Percentiles rank a stretch among this genome's conserved stretches.
Evolutionary conservation across 2,113 vertebrate species (phyloP).

Genomic region (Regulus satrapa): DNA sequence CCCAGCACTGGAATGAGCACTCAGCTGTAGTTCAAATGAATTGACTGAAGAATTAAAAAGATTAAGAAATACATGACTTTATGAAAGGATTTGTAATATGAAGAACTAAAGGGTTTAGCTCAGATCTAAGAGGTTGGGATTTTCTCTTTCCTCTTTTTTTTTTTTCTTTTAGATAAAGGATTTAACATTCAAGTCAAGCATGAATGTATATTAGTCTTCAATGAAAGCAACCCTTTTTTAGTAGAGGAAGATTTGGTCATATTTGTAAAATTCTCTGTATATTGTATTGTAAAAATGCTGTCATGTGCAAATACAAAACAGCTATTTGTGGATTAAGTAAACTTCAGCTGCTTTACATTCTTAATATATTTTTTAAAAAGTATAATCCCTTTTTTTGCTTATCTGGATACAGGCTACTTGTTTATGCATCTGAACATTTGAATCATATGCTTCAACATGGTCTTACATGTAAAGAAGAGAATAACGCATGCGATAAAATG

Average conservation of each 20-base stretch:
- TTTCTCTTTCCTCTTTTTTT: background rate
- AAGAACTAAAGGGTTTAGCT: slow-evolving; percentile 23
- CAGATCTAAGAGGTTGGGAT: slow-evolving; percentile 20
- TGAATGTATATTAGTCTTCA: background rate
- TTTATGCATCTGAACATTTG: background rate
- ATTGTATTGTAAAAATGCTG: background rate
- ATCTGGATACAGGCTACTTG: background rate
- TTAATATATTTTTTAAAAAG: background rate
- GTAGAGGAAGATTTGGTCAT: background rate
- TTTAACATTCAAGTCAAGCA: slow-evolving; percentile 21
- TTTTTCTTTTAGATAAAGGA: background rate
- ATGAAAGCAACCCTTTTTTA: background rate
- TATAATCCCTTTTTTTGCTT: background rate
- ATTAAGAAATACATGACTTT: slow-evolving; percentile 54
- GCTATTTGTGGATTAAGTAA: background rate
- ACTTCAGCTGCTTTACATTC: background rate
- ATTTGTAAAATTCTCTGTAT: background rate
- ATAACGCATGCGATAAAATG: background rate
- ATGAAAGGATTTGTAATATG: slow-evolving; percentile 51
- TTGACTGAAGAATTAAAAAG: slow-evolving; percentile 70
- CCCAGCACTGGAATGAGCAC: slow-evolving; percentile 52
- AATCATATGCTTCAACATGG: background rate
- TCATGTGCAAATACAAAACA: background rate
- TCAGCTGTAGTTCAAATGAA: slow-evolving; percentile 67
- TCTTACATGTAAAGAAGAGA: background rate